Base-by-base conservation (phyloP, 2,113 vertebrate genomes). In the Amazona vittata region DNA sequence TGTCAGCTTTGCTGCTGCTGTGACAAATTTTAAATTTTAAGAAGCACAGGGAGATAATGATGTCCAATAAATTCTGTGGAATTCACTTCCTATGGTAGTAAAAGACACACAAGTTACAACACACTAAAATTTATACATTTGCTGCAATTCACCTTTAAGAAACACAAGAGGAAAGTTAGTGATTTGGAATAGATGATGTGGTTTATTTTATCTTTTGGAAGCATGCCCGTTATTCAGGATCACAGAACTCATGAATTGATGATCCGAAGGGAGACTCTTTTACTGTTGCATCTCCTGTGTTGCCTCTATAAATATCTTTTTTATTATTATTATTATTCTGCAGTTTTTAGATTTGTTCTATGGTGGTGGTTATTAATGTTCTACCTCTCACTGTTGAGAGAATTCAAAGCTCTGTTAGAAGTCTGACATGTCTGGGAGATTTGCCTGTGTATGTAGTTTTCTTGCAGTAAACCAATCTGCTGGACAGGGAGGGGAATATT, bases 301-400 rank as follows among this genome's bases (percentile, higher is more conserved):
- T 89, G 41, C 83, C 70, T 76, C 86, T 74, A 95, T 96, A 96
- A 97, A 97, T 95, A 96, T 83, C 6, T 44, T 59, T 83, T 92
- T 68, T 83, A n/a, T n/a, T 59, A n/a, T 59, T 53, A 53, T 62
- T 96, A 96, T 97, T 90, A 92, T 93, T 71, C 49, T 86, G 57
- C 85, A 84, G 76, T 39, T 96, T 97, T 96, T 94, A 83, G 82
- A 83, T 96, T 96, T 95, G 46, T 70, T 97, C 97, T 97, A 96
- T 94, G 78, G 82, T 55, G 71, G 74, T 50, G 17, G 74, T 96
- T 96, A 95, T 93, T 96, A 96, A 96, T 81, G 91, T 75, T 89
- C 21, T 81, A 60, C 44, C 69, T 86, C 92, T 87, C 90, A 87
- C 86, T 92, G 85, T 89, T 95, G 90, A 92, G 80, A 94, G 80